Conservation (phyloP, 2,888 invertebrate species). For the Bellardia pandia region DNA sequence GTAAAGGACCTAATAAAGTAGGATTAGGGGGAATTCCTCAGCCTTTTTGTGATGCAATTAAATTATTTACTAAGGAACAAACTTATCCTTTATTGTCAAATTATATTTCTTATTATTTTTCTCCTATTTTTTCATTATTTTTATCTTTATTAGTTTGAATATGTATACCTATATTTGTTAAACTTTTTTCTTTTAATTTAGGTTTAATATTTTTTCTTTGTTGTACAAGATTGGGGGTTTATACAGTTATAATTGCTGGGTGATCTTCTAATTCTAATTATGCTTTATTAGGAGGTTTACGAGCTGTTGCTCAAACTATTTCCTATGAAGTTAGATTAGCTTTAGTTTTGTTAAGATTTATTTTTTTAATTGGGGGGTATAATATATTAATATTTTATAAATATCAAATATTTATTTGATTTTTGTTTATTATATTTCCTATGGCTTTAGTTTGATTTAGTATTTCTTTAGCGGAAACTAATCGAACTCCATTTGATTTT, state of each 20-base stretch:
- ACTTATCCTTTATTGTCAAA: conserved; percentile 86
- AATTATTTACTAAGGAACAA: conserved; percentile 89
- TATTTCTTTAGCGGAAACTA: conserved; percentile 88
- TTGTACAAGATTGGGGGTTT: conserved; percentile 87
- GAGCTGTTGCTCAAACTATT: conserved; percentile 89
- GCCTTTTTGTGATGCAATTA: conserved; percentile 90
- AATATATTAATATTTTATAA: conserved; percentile 85
- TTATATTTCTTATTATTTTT: conserved; percentile 87
- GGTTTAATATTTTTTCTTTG: conserved; percentile 88
- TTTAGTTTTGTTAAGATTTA: conserved; percentile 87
- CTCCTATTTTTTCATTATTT: conserved; percentile 86
- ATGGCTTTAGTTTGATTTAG: conserved; percentile 86
- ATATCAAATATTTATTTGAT: conserved; percentile 86
- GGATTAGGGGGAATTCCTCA: conserved; percentile 87
- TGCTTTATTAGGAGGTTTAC: conserved; percentile 88
- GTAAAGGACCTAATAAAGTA: conserved; percentile 90
- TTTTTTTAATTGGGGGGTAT: conserved; percentile 86
- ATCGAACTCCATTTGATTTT: conserved; percentile 92
- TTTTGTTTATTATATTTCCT: conserved; percentile 86
- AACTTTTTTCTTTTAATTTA: conserved; percentile 86
- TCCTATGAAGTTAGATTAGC: conserved; percentile 90
- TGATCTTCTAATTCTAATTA: conserved; percentile 90
- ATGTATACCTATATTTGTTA: conserved; percentile 86
- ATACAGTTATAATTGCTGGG: conserved; percentile 87
- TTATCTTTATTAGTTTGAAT: conserved; percentile 86